A percentile compares a stretch with the other conserved stretches of the same genome.
Conservation (phyloP, 2,113 vertebrate genomes). For the Nycticryphes semicollaris region DNA sequence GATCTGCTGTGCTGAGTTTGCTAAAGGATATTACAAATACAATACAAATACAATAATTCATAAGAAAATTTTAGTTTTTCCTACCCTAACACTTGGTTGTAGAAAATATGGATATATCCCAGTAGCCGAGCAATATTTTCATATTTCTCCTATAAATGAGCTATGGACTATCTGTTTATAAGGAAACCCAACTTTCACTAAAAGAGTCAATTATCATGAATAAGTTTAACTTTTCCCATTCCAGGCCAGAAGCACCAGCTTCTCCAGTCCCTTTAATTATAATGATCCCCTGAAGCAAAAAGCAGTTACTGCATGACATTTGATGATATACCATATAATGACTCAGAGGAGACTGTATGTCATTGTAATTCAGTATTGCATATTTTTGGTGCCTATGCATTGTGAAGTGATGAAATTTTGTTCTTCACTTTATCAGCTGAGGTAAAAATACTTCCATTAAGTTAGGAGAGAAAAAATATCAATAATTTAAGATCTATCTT, state of each 20-base stretch:
- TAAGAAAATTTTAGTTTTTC: background rate
- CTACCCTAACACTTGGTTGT: background rate
- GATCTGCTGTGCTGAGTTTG: background rate
- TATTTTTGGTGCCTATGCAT: background rate
- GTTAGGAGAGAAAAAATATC: background rate
- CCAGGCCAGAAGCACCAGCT: background rate
- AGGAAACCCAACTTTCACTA: background rate
- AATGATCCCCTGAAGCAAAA: background rate
- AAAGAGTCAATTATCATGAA: background rate
- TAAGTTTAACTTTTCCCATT: slow-evolving; percentile 13
- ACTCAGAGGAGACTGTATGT: background rate
- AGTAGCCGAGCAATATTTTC: background rate
- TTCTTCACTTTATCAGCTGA: background rate
- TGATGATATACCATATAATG: background rate
- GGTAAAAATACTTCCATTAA: background rate
- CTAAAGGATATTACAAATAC: background rate
- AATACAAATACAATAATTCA: background rate
- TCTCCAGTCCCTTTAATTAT: background rate
- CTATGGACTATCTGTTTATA: background rate
- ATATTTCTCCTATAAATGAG: background rate
- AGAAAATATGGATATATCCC: background rate
- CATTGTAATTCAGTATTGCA: slow-evolving; percentile 8
- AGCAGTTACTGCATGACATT: slow-evolving; percentile 4
- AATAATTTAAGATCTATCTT: background rate
- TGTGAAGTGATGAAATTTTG: background rate